Base-by-base conservation (phyloP, 2,797 vertebrate genomes). In the Diplodus puntazzo region DNA sequence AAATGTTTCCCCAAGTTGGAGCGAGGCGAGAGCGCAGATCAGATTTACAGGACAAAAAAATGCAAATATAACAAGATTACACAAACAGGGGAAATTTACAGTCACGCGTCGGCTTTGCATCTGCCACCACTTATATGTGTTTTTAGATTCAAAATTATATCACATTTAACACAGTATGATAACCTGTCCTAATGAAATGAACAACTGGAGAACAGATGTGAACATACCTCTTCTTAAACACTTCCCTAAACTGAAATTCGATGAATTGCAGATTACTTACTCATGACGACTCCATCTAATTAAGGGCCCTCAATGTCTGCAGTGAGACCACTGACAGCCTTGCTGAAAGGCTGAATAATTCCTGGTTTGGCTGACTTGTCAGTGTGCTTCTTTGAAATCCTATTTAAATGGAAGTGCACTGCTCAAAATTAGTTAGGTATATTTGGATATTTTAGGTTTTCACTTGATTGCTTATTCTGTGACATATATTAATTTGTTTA, bases 1-100 rank as follows among this genome's bases (percentile, higher is more conserved):
- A 90, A 80, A 80, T 81, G 82, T 89, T 89, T 85, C 80, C 68
- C 69, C 39, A 67, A 81, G 73, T 69, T 45, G 74, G 84, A 90
- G 62, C 50, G 53, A 86, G 68, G 58, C 53, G 69, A 83, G 66
- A 79, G 21, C 45, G n/a, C 78, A 66, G 75, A 79, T 79, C 66
- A 68, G 74, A 86, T 87, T 90, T 71, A 89, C 76, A 23, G 72
- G 75, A 39, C 54, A 77, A 77, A 84, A 65, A 25, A 25, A 25
- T 73, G 77, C 79, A 86, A 87, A 82, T 69, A 77, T 43, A 68
- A 70, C 63, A 34, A 63, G 65, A 77, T 73, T 60, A 70, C 77
- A 83, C 58, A 77, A 66, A 87, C 30, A 75, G 61, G 62, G 45
- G 54, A 59, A 54, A 75, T 80, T 79, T 73, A 55, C 62, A 53